Evolutionary conservation across 2,113 vertebrate genomes (phyloP), one percentile per base, ranked within the genome.

Genomic region (Elachura formosa): DNA sequence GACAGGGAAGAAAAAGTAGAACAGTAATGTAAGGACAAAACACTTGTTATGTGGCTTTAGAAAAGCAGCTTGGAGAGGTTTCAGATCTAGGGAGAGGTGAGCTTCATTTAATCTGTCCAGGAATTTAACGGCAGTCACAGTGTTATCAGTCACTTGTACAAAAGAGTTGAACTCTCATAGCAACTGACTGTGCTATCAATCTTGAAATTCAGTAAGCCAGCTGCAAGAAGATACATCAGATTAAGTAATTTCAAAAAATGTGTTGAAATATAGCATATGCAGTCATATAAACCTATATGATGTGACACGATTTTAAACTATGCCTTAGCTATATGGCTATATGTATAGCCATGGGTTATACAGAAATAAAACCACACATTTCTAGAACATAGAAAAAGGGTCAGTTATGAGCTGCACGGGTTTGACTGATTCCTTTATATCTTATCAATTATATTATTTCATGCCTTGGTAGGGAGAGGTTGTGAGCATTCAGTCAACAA

Each of bases 11-110:
- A 25, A 84, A 91, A 94, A 89, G 34, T 82, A 49, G 41, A 89
- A 52, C 41, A 3, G 49, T 74, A 82, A 64, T 75, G n/a, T 72
- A 45, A 81, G 52, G 62, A 94, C 62, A 89, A 75, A 94, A 91
- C 66, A 79, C 82, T 93, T 93, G 68, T 87, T 97, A 78, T 48
- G 17, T 89, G 45, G 41, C 62, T 92, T 87, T 76, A n/a, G 75
- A 89, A 94, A 87, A 66, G 31, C 40, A 73, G 10, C 46, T 68
- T 78, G 74, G 79, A 73, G 49, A 91, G 45, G 36, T 58, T 87
- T 94, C 40, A 72, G 64, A 56, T 95, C 38, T 73, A 31, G 8
- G 13, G 18, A 25, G 21, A 31, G 33, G 51, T 83, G 69, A 79
- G 33, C 58, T 95, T 94, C 40, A 45, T 95, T 91, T 91, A 85